Evolutionary conservation across 2,797 vertebrate species (phyloP).

Genomic region (Sebastes oblongus): DNA sequence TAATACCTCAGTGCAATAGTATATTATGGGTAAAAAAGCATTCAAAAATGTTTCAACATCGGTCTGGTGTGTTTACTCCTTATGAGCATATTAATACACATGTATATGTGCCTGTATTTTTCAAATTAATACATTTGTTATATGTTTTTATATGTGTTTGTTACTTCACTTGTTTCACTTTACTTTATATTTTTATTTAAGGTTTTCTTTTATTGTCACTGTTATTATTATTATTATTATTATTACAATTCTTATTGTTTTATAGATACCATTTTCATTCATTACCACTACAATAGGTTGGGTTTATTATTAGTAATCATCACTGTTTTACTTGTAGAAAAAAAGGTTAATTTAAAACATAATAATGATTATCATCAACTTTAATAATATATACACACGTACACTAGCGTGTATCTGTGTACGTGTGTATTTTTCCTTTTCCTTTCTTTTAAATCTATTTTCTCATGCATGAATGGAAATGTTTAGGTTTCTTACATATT

Average conservation of each 20-base stretch:
- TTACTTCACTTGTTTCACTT: no score
- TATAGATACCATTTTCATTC: no score
- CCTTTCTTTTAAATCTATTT: neutral
- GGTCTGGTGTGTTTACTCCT: neutral
- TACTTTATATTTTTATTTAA: no score
- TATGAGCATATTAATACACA: neutral
- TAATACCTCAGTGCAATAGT: neutral
- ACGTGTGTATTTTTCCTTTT: neutral
- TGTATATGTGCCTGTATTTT: neutral
- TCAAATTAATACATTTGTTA: no score
- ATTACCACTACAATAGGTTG: no score
- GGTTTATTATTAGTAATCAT: neutral
- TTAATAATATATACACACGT: neutral
- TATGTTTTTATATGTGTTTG: no score
- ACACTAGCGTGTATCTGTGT: neutral
- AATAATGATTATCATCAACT: no score
- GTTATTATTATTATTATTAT: no score
- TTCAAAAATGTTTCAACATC: neutral
- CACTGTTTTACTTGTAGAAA: neutral
- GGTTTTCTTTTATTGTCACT: no score
- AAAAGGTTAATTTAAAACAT: no score
- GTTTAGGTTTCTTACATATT: neutral
- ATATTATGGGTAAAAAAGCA: neutral
- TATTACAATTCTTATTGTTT: no score
- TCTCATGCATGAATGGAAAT: neutral